These are phyloP conservation scores for Campoletis raptor DNA, from an alignment of 2,888 invertebrate species.

Conservation along the genomic window DNA sequence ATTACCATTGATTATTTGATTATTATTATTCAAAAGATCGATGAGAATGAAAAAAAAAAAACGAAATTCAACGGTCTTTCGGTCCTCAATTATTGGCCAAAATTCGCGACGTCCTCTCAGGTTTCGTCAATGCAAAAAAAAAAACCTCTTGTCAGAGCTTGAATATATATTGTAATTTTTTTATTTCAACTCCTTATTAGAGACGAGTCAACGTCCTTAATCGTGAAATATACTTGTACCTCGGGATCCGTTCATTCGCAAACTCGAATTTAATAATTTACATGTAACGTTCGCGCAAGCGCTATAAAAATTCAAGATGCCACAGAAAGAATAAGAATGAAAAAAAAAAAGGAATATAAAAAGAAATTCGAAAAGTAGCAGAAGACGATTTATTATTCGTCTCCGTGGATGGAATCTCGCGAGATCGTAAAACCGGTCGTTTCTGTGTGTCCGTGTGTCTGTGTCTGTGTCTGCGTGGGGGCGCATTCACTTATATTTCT, in stretches of 20 bases:
- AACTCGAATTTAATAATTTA: constrained; percentile 52
- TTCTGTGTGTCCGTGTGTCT: constrained; percentile 15
- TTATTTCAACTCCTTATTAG: neutral
- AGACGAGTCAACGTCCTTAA: constrained; percentile 33
- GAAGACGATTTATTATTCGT: constrained; percentile 64
- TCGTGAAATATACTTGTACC: constrained; percentile 26
- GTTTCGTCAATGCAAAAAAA: neutral
- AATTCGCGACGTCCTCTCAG: neutral
- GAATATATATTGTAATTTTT: neutral
- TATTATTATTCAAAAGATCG: neutral
- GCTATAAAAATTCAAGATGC: constrained; percentile 29
- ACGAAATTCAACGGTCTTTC: neutral
- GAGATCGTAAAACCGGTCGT: constrained; percentile 68
- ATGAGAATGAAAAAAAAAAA: neutral
- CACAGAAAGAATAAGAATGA: neutral
- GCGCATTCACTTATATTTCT: constrained; percentile 60
- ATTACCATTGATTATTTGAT: neutral
- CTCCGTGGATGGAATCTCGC: constrained; percentile 51
- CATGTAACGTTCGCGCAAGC: constrained; percentile 10
- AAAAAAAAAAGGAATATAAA: neutral
- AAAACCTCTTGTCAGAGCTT: neutral
- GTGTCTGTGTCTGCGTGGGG: constrained; percentile 56
- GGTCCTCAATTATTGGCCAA: neutral
- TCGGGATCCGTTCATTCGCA: constrained; percentile 41
- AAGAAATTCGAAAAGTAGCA: constrained; percentile 6